A percentile compares a stretch with the other conserved stretches of the same genome.
Conservation (phyloP, 2,113 vertebrate species). For the Thalassarche chlororhynchos region DNA sequence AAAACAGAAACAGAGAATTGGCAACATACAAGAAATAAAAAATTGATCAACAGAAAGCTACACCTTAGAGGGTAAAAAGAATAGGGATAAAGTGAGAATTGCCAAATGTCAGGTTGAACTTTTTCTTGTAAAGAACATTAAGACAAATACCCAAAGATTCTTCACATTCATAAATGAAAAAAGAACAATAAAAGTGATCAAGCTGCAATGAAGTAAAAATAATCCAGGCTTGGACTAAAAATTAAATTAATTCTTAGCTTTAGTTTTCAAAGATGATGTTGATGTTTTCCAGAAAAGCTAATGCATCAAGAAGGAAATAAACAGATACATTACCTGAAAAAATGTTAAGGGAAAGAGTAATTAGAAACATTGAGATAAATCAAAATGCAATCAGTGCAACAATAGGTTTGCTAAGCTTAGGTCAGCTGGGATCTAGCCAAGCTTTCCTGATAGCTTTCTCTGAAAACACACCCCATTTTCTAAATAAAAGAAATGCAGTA, state of each 20-base stretch:
- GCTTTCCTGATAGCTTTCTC: background rate
- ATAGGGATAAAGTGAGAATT: background rate
- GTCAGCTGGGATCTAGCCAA: background rate
- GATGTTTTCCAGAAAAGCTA: background rate
- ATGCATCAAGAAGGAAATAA: slow-evolving; percentile 2
- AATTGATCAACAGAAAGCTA: background rate
- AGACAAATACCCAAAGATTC: background rate
- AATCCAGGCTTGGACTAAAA: background rate
- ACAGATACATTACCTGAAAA: background rate
- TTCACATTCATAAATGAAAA: background rate
- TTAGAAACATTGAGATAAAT: slow-evolving; percentile 35
- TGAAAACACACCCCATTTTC: background rate
- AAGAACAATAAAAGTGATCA: background rate
- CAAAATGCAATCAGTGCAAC: slow-evolving; percentile 11
- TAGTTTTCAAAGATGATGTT: background rate
- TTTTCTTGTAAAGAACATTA: background rate
- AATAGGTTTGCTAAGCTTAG: background rate
- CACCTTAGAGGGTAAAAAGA: background rate
- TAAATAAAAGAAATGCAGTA: background rate
- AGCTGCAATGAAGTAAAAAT: background rate
- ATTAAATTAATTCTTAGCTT: background rate
- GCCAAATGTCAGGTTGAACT: background rate
- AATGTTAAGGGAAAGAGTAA: background rate
- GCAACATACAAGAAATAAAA: background rate
- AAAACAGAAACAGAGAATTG: background rate